Conservation (phyloP, 1,140 invertebrate genomes). For the Drosophila insularis region DNA sequence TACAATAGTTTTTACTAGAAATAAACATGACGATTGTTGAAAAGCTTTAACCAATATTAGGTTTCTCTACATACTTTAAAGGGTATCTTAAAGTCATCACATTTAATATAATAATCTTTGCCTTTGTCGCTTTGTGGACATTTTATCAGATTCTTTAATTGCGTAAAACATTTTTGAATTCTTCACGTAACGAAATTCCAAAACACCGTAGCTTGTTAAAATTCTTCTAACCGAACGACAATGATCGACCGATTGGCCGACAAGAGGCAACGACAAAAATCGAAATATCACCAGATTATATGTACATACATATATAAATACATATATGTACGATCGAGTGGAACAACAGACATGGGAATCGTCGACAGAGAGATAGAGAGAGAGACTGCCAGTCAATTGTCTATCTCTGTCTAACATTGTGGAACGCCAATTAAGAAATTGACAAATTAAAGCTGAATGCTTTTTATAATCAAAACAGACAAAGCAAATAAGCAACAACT, state of each 20-base stretch:
- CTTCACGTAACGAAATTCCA: conserved; percentile 79
- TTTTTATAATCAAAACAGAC: conserved; percentile 81
- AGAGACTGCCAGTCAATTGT: conserved; percentile 14
- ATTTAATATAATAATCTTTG: background rate
- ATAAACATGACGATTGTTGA: too few relatives aligned
- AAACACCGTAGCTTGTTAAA: conserved; percentile 80
- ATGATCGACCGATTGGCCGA: conserved; percentile 19
- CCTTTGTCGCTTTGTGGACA: conserved; percentile 67
- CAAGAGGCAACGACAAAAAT: conserved; percentile 20
- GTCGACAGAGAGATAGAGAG: conserved; percentile 5
- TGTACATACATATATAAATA: background rate
- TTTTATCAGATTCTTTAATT: conserved; percentile 81
- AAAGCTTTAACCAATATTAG: too few relatives aligned
- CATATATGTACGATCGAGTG: background rate
- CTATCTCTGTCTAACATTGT: conserved; percentile 34
- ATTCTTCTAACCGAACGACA: conserved; percentile 74
- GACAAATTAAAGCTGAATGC: conserved; percentile 80
- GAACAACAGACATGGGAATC: conserved; percentile 15
- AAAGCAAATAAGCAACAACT: conserved; percentile 71
- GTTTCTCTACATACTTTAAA: background rate
- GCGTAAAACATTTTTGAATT: conserved; percentile 81
- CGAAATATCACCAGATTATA: conserved; percentile 14
- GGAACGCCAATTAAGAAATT: conserved; percentile 81
- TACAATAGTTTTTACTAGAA: too few relatives aligned
- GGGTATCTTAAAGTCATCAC: background rate